These are phyloP conservation scores for Labrus mixtus DNA, from an alignment of 2,113 vertebrate species.

Conservation along the genomic window DNA sequence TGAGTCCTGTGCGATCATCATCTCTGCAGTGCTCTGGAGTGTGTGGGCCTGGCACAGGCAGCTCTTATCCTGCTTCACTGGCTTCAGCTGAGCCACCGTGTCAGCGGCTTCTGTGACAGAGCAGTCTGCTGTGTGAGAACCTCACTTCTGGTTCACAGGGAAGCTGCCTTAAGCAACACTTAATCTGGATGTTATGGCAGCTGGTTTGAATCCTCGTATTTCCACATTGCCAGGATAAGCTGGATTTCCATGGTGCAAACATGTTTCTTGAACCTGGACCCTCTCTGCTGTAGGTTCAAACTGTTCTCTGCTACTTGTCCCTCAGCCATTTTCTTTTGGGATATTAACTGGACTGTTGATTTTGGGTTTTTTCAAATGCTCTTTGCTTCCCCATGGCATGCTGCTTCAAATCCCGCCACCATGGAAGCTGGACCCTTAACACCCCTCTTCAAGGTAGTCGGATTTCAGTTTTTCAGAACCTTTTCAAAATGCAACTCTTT, in stretches of 20 bases:
- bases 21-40: constrained; percentile 64
- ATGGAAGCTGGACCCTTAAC: constrained; percentile 79
- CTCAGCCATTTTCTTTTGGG: constrained; percentile 30
- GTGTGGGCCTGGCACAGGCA: constrained; percentile 64
- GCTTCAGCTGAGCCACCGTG: constrained; percentile 72
- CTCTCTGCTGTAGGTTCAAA: constrained; percentile 31
- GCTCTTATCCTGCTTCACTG: constrained; percentile 70
- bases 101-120: constrained; percentile 49
- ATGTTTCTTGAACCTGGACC: constrained; percentile 34
- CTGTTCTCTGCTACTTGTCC: constrained; percentile 21
- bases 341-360: constrained; percentile 25
- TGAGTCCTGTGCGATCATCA: constrained; percentile 53
- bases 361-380: constrained; percentile 41
- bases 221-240: constrained; percentile 48
- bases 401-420: constrained; percentile 77
- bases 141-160: constrained; percentile 52
- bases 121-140: constrained; percentile 61
- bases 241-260: constrained; percentile 64
- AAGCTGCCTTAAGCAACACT: constrained; percentile 48
- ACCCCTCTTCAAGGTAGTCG: constrained; percentile 77
- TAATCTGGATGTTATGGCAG: constrained; percentile 72
- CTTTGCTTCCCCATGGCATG: constrained; percentile 77
- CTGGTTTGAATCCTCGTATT: constrained; percentile 60
- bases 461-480: neutral
- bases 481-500: neutral